These are phyloP conservation scores for Chironomus tentans DNA, from an alignment of 2,888 invertebrate genomes.

Conservation along the genomic window DNA sequence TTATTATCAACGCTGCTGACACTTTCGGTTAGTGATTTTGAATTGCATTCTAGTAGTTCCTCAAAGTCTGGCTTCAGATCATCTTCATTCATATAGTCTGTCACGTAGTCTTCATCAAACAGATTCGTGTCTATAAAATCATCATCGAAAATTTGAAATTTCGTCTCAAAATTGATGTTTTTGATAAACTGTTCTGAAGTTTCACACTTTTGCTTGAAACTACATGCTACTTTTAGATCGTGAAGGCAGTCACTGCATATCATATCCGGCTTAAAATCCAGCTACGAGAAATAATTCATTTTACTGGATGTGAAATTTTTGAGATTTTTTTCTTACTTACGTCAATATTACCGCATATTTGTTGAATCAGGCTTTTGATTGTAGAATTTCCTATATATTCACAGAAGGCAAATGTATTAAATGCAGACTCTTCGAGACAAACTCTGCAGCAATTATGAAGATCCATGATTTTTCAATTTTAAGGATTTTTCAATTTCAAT, in stretches of 20 bases:
- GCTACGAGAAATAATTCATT: background rate
- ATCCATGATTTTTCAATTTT: background rate
- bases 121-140: conserved; percentile 22
- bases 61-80: conserved; percentile 23
- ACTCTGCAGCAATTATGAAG: conserved; percentile 7
- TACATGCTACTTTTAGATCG: background rate
- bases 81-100: conserved; percentile 2
- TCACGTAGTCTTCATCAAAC: conserved; percentile 6
- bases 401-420: background rate
- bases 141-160: conserved; percentile 10
- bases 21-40: background rate
- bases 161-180: conserved; percentile 16
- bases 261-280: background rate
- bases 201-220: conserved; percentile 18
- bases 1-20: background rate
- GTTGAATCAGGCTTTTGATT: background rate
- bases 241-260: conserved; percentile 5
- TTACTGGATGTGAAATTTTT: background rate
- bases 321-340: background rate
- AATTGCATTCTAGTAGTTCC: background rate
- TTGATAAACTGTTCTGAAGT: background rate
- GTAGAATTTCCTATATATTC: conserved; percentile 3
- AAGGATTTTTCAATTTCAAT: background rate
- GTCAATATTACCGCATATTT: background rate
- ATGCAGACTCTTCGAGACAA: background rate